Conservation (phyloP, 1,140 invertebrate species). For the Calosoma granatense region DNA sequence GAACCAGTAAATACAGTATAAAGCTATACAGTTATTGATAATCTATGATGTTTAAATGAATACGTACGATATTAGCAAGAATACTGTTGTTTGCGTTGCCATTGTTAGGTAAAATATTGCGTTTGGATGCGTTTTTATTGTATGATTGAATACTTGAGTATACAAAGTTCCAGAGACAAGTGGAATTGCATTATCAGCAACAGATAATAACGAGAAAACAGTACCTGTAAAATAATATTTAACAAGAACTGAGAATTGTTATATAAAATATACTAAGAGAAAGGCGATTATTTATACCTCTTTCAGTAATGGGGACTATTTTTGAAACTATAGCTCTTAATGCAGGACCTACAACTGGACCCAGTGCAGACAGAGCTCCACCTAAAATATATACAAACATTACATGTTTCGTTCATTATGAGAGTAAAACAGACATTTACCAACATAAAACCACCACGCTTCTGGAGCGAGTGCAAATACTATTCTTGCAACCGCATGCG, state of each 20-base stretch:
- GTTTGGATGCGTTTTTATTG: slow-evolving; percentile 42
- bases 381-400: slow-evolving; percentile 33
- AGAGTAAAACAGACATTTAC: slow-evolving; percentile 30
- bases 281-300: slow-evolving; percentile 40
- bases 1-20: too few relatives aligned
- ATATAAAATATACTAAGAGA: too few relatives aligned
- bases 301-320: slow-evolving; percentile 50
- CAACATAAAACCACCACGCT: slow-evolving; percentile 48
- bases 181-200: slow-evolving; percentile 65
- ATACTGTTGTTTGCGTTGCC: slow-evolving; percentile 50
- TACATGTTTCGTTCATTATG: slow-evolving; percentile 3
- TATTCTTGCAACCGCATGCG: slow-evolving; percentile 54
- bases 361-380: slow-evolving; percentile 52
- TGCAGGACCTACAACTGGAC: slow-evolving; percentile 61
- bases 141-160: slow-evolving; percentile 56
- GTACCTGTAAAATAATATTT: slow-evolving; percentile 53
- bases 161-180: slow-evolving; percentile 58
- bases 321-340: slow-evolving; percentile 67
- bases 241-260: too few relatives aligned
- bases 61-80: slow-evolving; percentile 52
- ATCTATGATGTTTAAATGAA: too few relatives aligned
- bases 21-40: too few relatives aligned
- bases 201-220: slow-evolving; percentile 59
- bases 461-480: slow-evolving; percentile 48
- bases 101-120: slow-evolving; percentile 60